Base-by-base conservation (phyloP, 2,113 vertebrate species). In the Turdus rufiventris region DNA sequence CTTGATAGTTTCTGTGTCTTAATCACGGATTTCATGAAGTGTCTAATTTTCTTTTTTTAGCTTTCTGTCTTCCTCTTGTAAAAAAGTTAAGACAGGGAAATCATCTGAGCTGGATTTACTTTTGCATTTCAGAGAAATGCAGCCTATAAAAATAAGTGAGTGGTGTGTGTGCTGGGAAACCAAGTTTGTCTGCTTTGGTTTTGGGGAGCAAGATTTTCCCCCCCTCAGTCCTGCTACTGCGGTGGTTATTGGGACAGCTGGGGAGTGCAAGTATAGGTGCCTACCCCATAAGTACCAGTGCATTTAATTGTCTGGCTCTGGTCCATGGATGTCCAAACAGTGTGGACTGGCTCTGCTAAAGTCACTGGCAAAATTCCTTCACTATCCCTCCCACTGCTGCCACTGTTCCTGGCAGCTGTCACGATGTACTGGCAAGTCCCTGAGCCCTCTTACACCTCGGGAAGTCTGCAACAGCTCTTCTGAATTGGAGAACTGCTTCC, bases 1-100 rank as follows among this genome's bases (percentile, higher is more conserved):
- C 97, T 97, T 96, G 92, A 95, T 96, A 96, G 93, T 89, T 94
- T 97, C 96, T 96, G 91, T 95, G 75, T 95, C 96, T 97, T 97
- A 95, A 97, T 98, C 96, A 93, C 43, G 86, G 91, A 96, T 91
- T 96, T 96, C 83, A 53, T 91, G 80, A 91, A 97, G 95, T 95
- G 94, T 96, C 96, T 97, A 72, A 96, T 96, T 94, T 96, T 97
- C 95, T 93, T 97, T 95, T 96, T 94, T 92, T 94, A 97, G 92
- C 88, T 85, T 94, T 95, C 94, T 93, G 89, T 97, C 94, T 96
- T 97, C 81, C 87, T 97, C 97, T 95, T 74, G 70, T 87, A 82
- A 68, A 90, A 96, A 96, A 97, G 85, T 96, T 94, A 97, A 94
- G 40, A 48, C 92, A 95, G 90, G 85, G 84, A 97, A 97, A 90